Base-by-base conservation (phyloP, 1,140 invertebrate genomes). In the Achroia grisella region DNA sequence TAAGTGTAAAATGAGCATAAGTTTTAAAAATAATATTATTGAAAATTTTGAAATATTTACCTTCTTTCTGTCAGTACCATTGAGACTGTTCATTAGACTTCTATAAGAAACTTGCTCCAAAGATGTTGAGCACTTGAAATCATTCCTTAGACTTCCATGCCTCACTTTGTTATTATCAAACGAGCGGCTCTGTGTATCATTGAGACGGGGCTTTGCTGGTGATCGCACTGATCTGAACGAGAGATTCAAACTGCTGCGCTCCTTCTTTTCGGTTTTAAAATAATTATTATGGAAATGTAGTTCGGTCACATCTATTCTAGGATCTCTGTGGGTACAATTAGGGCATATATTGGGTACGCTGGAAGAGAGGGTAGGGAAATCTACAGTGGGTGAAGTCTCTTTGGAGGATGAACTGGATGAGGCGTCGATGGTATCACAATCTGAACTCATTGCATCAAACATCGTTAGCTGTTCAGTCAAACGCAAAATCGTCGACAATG, bases 381-480 rank as follows among this genome's bases (percentile, higher is more conserved):
- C 74, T 0, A 57, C 52, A 2, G 70, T 78, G 0, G 77, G 80
- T 1, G 77, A 72, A 0, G 70, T 70, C 17, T 84, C 77, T 33
- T 76, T 76, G 1, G 71, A 76, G 43, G 72, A 77, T 85, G 89
- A 40, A 88, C 87, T 48, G 74, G 90, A 68, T 66, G 89, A 42
- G 82, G 90, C 45, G 89, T 92, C 59, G 89, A 91, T 9, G 88
- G 92, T 33, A 88, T 94, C 15, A 89, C 90, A 65, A 56, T 94
- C 92, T 0, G 92, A 91, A 40, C 89, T 92, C 48, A 89, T 89
- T 2, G 91, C 56, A 51, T 93, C 92, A 32, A 92, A 87, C 30
- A 89, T 87, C 32, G 90, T 91, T 0, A 94, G 66, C 62, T 94
- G 92, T 54, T 94, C 92, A 0, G 93, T 94, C 1, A 94, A 91